phyloP scores from a whole-genome alignment of 2,888 invertebrate genomes.

The Diarsia brunnea region DNA sequence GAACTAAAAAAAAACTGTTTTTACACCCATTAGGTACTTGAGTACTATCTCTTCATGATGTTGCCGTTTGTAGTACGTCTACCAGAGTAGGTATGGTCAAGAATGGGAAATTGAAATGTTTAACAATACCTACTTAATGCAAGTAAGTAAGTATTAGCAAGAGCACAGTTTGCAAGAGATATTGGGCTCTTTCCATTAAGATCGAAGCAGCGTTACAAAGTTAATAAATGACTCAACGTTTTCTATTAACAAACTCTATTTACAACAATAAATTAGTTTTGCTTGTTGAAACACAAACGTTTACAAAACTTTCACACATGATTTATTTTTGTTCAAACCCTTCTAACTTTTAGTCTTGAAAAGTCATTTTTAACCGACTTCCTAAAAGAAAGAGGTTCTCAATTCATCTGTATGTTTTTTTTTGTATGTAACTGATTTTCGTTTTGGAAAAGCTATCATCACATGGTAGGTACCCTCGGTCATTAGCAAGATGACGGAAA shows the following conservation, averaged over 20 bases:
- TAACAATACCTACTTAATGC: neutral
- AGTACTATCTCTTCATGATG: neutral
- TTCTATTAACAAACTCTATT: conserved; percentile 5
- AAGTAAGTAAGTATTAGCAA: conserved; percentile 28
- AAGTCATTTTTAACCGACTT: no score
- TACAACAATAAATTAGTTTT: conserved; percentile 2
- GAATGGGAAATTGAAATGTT: neutral
- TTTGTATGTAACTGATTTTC: neutral
- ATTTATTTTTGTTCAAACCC: neutral
- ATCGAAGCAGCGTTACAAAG: conserved; percentile 28
- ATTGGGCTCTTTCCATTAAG: conserved; percentile 30
- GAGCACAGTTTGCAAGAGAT: conserved; percentile 28
- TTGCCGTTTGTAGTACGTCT: neutral
- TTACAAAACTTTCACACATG: conserved; percentile 3
- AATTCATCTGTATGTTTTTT: no score
- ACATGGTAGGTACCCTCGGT: neutral
- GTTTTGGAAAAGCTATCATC: neutral
- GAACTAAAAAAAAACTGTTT: no score
- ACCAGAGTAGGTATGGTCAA: neutral
- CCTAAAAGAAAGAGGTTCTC: no score
- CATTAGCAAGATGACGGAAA: neutral
- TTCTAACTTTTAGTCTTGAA: neutral
- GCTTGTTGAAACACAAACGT: neutral
- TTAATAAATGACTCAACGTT: conserved; percentile 34
- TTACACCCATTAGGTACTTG: no score